A percentile compares a stretch with the other conserved stretches of the same genome.
Evolutionary conservation across 2,797 vertebrate species (phyloP).

Genomic region (Echeneis naucrates): DNA sequence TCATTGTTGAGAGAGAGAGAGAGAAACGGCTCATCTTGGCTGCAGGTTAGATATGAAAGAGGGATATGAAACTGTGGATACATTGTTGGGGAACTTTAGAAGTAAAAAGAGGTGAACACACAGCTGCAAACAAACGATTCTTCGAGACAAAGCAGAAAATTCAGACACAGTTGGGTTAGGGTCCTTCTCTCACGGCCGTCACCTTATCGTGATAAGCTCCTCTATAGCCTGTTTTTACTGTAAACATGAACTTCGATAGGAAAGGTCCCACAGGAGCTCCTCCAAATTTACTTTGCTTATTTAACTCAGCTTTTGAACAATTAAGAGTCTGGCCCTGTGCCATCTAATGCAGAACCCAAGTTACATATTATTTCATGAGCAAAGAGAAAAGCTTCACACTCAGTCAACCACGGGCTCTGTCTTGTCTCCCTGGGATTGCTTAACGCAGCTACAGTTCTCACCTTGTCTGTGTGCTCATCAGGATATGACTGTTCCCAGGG

Average conservation of each 20-base stretch:
- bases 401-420: conserved; percentile 79
- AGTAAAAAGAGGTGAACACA: not conserved
- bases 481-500: conserved; percentile 18
- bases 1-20: conserved; percentile 73
- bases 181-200: not conserved
- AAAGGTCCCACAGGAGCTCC: conserved; percentile 42
- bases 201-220: conserved; percentile 22
- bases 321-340: conserved; percentile 72
- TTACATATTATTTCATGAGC: conserved; percentile 88
- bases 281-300: conserved; percentile 50
- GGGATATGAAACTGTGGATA: not conserved
- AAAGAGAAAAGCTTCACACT: conserved; percentile 85
- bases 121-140: not conserved
- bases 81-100: not conserved
- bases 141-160: not conserved
- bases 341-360: conserved; percentile 83
- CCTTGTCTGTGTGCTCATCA: conserved; percentile 49
- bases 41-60: conserved; percentile 6
- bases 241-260: conserved; percentile 63
- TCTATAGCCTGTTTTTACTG: conserved; percentile 45
- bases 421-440: conserved; percentile 70
- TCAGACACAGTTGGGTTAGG: not conserved
- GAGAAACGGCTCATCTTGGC: conserved; percentile 35
- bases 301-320: conserved; percentile 68
- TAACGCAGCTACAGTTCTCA: conserved; percentile 56